Evolutionary conservation across 2,888 invertebrate genomes (phyloP).

Genomic region (Nezara viridula): DNA sequence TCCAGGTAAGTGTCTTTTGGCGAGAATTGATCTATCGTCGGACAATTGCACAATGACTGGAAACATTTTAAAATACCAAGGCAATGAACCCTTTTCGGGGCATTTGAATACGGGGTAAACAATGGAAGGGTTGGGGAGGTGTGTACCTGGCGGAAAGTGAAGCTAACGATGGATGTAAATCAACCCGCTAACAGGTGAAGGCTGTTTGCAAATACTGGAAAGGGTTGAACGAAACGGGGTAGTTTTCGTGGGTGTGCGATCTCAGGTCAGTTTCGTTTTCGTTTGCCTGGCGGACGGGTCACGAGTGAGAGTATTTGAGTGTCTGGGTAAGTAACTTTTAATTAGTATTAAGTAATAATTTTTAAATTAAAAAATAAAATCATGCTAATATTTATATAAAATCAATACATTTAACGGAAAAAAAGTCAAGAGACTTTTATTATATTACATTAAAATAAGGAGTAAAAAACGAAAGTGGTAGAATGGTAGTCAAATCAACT

Average conservation of each 20-base stretch:
- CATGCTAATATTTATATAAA: too few species aligned
- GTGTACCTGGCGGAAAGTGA: not conserved
- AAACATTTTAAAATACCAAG: not conserved
- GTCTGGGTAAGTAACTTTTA: not conserved
- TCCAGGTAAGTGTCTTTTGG: not conserved
- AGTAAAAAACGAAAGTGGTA: too few species aligned
- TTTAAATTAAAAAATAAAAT: not conserved
- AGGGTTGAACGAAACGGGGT: slow-evolving; percentile 34
- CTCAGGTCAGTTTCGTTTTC: slow-evolving; percentile 45
- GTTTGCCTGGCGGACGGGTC: not conserved
- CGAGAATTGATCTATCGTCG: not conserved
- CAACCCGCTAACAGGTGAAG: slow-evolving; percentile 13
- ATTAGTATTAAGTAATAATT: too few species aligned
- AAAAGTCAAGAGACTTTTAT: too few species aligned
- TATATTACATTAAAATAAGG: too few species aligned
- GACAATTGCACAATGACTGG: slow-evolving; percentile 42
- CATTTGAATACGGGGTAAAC: not conserved
- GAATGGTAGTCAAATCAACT: too few species aligned
- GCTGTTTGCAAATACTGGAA: slow-evolving; percentile 55
- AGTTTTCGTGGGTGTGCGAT: not conserved
- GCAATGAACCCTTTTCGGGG: slow-evolving; percentile 1
- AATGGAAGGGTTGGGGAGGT: slow-evolving; percentile 35
- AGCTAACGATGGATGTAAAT: slow-evolving; percentile 48
- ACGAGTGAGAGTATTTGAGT: not conserved
- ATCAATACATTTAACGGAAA: too few species aligned